These are phyloP conservation scores for Notarius quadriscutis DNA, from an alignment of 2,113 vertebrate species.

Conservation along the genomic window DNA sequence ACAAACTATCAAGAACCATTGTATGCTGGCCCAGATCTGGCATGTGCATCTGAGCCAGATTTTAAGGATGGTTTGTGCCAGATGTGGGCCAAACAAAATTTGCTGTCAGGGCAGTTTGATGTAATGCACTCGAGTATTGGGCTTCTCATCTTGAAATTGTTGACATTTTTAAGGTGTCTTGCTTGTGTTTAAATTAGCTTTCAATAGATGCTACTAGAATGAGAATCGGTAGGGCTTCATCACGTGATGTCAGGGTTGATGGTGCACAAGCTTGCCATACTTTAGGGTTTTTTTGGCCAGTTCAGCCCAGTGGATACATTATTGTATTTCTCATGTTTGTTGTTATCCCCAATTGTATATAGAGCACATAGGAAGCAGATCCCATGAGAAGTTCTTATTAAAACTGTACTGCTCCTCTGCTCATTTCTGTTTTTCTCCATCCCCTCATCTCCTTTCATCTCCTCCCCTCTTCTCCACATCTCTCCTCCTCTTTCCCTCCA, in stretches of 20 bases:
- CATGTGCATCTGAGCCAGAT: too few relatives aligned
- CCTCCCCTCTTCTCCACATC: slow-evolving; percentile 17
- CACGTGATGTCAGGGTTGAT: background rate
- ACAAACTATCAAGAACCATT: too few relatives aligned
- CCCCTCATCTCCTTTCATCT: slow-evolving; percentile 5
- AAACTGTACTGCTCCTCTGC: background rate
- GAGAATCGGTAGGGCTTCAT: background rate
- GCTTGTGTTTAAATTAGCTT: background rate
- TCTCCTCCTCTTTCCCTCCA: slow-evolving; percentile 22
- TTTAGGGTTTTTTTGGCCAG: background rate
- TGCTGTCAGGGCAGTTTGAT: background rate
- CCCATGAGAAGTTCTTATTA: slow-evolving; percentile 1
- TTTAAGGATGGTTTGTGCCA: background rate
- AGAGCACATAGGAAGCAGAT: background rate
- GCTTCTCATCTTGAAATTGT: background rate
- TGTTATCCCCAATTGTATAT: background rate
- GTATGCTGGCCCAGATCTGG: too few relatives aligned
- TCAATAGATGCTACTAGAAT: background rate
- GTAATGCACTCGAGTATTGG: background rate
- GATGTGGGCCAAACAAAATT: too few relatives aligned
- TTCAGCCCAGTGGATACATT: too few relatives aligned
- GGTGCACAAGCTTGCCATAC: background rate
- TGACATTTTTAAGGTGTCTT: background rate
- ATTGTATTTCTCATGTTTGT: slow-evolving; percentile 12
- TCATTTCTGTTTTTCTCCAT: background rate